Percentiles rank a stretch among this genome's conserved stretches.
Conservation (phyloP, 2,888 invertebrate species). For the Dimorphilus gyrociliatus region DNA sequence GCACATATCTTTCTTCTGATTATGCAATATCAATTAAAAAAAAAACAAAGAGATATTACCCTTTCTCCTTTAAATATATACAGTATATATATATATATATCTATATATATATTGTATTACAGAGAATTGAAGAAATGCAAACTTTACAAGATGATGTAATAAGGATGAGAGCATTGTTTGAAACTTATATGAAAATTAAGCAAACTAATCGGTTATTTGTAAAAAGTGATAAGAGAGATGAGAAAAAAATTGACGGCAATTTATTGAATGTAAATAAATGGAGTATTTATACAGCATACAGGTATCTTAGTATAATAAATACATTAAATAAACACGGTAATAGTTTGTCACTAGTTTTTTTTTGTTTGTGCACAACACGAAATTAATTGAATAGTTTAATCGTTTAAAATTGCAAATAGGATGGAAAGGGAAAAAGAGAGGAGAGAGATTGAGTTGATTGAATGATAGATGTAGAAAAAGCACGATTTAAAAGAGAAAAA, state of each 20-base stretch:
- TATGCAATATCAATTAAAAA: too few species aligned
- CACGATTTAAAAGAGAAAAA: too few species aligned
- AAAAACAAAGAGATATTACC: too few species aligned
- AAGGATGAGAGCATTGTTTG: slow-evolving; percentile 16
- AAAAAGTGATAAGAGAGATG: slow-evolving; percentile 12
- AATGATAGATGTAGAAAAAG: too few species aligned
- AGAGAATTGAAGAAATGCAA: slow-evolving; percentile 26
- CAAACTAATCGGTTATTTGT: slow-evolving; percentile 17
- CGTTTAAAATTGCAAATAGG: too few species aligned
- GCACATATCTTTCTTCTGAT: too few species aligned
- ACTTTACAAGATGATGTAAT: slow-evolving; percentile 22
- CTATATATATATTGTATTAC: slow-evolving; percentile 1
- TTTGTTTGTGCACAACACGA: too few species aligned
- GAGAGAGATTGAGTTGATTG: too few species aligned
- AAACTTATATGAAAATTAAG: slow-evolving; percentile 15
- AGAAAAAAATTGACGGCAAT: slow-evolving; percentile 9
- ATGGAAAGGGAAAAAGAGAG: too few species aligned
- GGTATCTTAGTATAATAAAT: slow-evolving; percentile 14
- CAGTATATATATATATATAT: background rate
- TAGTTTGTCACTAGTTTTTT: too few species aligned
- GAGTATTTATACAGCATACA: slow-evolving; percentile 26
- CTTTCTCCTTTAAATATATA: background rate
- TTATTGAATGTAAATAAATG: slow-evolving; percentile 21
- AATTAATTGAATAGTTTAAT: too few species aligned
- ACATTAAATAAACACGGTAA: too few species aligned